Conservation (phyloP, 53 echinoderm and acorn worm genomes). For the Arbacia lixula region DNA sequence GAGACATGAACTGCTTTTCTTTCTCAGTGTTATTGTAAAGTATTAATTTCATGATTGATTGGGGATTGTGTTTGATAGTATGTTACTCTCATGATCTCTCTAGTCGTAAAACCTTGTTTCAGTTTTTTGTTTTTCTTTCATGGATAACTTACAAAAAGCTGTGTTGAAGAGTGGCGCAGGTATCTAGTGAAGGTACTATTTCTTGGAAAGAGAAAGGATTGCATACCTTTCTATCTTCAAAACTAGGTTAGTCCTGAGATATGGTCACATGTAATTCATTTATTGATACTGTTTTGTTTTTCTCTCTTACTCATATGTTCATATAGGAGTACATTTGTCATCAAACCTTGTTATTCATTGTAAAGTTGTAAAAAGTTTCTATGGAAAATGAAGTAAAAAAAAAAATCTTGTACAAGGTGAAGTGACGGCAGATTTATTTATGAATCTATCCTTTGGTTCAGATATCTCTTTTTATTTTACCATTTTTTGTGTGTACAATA, state of each 20-base stretch:
- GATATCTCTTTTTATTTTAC: conserved; percentile 22
- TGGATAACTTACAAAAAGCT: not conserved
- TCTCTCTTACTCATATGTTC: conserved; percentile 27
- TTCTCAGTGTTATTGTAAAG: conserved; percentile 46
- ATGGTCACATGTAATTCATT: conserved; percentile 28
- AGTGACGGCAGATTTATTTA: conserved; percentile 52
- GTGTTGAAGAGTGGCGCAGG: conserved; percentile 27
- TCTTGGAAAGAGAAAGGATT: conserved; percentile 3
- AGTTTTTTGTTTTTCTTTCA: conserved; percentile 1
- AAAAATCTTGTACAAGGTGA: conserved; percentile 32
- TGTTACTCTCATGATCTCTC: not conserved
- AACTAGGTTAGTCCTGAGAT: not conserved
- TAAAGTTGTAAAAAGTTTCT: conserved; percentile 55
- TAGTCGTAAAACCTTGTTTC: conserved; percentile 27
- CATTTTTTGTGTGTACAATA: conserved; percentile 23
- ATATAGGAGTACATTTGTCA: conserved; percentile 30
- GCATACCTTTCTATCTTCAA: conserved; percentile 32
- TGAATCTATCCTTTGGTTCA: conserved; percentile 24
- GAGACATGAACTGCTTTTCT: conserved; percentile 24
- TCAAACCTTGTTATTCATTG: conserved; percentile 53
- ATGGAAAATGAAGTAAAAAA: conserved; percentile 15
- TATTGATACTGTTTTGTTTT: conserved; percentile 18
- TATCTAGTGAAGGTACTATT: conserved; percentile 45
- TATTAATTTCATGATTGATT: not conserved
- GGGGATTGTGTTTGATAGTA: not conserved